A percentile compares a stretch with the other conserved stretches of the same genome.
phyloP scores from a whole-genome alignment of 2,113 vertebrate genomes.

The Heterotis niloticus region DNA sequence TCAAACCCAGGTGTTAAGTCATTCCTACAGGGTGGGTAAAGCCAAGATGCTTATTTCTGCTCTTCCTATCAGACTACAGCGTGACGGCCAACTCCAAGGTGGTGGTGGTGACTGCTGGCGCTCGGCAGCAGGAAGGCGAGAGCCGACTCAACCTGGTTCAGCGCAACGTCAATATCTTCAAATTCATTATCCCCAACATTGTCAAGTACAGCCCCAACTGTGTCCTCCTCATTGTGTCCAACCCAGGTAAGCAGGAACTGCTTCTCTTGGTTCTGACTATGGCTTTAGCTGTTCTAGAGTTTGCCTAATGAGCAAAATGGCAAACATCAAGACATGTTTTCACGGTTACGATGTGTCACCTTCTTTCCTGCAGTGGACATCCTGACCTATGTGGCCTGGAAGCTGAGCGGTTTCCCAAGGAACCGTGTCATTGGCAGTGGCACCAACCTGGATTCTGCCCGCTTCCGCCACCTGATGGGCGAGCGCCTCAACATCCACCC shows the following conservation, averaged over 20 bases:
- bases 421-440: constrained; percentile 91
- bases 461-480: constrained; percentile 92
- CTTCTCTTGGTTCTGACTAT: neutral
- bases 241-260: constrained; percentile 78
- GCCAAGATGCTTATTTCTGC: constrained; percentile 18
- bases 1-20: neutral
- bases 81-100: constrained; percentile 92
- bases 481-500: constrained; percentile 83
- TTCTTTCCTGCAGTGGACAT: constrained; percentile 76
- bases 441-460: constrained; percentile 93
- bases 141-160: constrained; percentile 96
- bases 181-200: constrained; percentile 96
- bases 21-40: neutral
- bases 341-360: neutral
- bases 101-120: constrained; percentile 92
- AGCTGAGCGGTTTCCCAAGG: constrained; percentile 93
- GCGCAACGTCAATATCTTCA: constrained; percentile 97
- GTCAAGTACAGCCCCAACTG: constrained; percentile 95
- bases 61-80: constrained; percentile 75
- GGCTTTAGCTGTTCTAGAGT: neutral
- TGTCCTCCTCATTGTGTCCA: constrained; percentile 91
- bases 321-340: neutral
- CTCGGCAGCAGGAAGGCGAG: constrained; percentile 95
- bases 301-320: neutral
- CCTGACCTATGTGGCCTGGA: constrained; percentile 96